phyloP scores from a whole-genome alignment of 2,888 invertebrate species.

The Agrochola lychnidis region DNA sequence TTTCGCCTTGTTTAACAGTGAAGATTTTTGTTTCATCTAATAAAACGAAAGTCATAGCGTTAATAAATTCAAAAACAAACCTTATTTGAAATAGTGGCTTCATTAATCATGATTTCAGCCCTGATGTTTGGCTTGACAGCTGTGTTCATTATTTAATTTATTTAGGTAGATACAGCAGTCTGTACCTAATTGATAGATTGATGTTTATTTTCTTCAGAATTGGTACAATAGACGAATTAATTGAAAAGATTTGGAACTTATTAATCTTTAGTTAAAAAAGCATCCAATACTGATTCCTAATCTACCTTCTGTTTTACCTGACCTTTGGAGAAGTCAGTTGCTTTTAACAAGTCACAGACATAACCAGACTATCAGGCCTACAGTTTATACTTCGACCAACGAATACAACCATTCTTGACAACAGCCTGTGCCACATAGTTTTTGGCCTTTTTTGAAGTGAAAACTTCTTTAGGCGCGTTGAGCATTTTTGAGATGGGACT shows the following conservation, averaged over 20 bases:
- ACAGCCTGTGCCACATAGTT: no score
- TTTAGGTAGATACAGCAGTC: neutral
- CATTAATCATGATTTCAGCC: constrained; percentile 45
- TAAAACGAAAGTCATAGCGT: constrained; percentile 1
- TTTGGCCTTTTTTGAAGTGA: no score
- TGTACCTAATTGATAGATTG: constrained; percentile 20
- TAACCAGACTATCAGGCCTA: no score
- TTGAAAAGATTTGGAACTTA: neutral
- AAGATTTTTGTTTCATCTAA: neutral
- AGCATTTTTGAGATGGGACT: no score
- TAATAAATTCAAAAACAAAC: constrained; percentile 27
- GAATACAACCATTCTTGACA: no score
- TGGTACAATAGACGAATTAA: neutral
- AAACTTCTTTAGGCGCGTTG: no score
- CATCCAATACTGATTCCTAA: no score
- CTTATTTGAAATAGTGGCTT: constrained; percentile 17
- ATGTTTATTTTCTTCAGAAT: constrained; percentile 16
- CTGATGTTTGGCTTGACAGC: constrained; percentile 21
- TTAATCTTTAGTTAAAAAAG: no score
- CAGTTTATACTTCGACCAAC: no score
- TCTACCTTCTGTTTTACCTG: no score
- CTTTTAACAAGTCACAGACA: no score
- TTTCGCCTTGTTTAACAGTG: neutral
- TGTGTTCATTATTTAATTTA: constrained; percentile 36
- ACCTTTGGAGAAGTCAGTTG: no score